Evolutionary conservation across 2,888 invertebrate species (phyloP), one percentile per base, ranked within the genome.

Genomic region (Eupsilia transversa): DNA sequence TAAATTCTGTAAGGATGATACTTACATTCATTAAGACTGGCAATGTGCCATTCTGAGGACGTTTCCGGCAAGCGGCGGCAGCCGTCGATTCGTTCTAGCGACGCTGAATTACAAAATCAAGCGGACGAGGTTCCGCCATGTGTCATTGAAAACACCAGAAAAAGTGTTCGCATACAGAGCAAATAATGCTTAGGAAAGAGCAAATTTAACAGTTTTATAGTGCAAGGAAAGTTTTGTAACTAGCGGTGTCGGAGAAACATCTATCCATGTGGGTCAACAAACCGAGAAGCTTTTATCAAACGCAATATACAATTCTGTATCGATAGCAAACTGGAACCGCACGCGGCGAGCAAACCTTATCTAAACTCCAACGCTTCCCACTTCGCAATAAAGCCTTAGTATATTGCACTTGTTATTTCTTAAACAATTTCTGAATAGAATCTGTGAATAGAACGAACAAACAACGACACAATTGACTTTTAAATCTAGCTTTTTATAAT

Each of bases 41-140:
- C 95, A 92, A 87, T 82, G 87, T 93, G 95, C 95, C 95, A 95
- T 92, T 91, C 87, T 77, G 87, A 92, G 92, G 93, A 92, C 91
- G 91, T 93, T 94, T 94, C 94, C 94, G 93, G 91, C 92, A 93
- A 94, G 89, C 91, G 92, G 90, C 92, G 91, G 92, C 90, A 88
- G 87, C 86, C 88, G 86, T 89, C 93, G 91, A 93, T 94, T 94
- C 91, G 93, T 94, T 94, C 91, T 92, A 91, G 92, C 92, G 92
- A 92, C 92, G 93, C 90, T 92, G 93, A 93, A 94, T 93, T 91
- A 92, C 92, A 93, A 92, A 93, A 91, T 93, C 93, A 93, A 93
- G 88, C 92, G 91, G 92, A 92, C 93, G 91, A 88, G 90, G 87
- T 88, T 92, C 89, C 87, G 88, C 82, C 90, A 92, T 94, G 94